These are phyloP conservation scores for Nemopilema nomurai DNA, from an alignment of 30 jellyfish, hydroid and myxozoan species.

Conservation along the genomic window DNA sequence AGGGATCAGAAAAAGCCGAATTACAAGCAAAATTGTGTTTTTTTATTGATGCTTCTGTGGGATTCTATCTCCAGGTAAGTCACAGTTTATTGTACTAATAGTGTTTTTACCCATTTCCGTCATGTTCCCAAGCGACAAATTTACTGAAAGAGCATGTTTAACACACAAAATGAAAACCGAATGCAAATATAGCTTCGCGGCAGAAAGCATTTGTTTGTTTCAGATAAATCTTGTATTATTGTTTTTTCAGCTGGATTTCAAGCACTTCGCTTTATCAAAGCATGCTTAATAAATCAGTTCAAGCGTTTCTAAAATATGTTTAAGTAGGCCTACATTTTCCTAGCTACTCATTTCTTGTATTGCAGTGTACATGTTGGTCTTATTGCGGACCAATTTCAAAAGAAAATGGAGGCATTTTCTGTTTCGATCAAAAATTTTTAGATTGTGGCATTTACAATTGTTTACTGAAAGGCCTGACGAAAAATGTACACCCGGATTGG, in stretches of 20 bases:
- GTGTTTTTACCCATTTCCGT: too few relatives aligned
- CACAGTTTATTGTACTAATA: background rate
- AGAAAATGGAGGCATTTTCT: background rate
- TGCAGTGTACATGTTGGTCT: background rate
- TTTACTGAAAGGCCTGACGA: too few relatives aligned
- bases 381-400: background rate
- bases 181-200: too few relatives aligned
- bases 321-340: too few relatives aligned
- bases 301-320: too few relatives aligned
- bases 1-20: constrained; percentile 82
- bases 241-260: too few relatives aligned
- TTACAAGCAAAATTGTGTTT: constrained; percentile 80
- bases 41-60: constrained; percentile 88
- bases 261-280: too few relatives aligned
- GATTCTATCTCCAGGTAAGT: constrained; percentile 87
- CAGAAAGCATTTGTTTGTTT: too few relatives aligned
- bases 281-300: too few relatives aligned
- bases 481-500: too few relatives aligned
- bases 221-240: too few relatives aligned
- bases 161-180: too few relatives aligned
- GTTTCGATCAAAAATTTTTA: background rate
- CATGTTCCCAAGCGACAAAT: background rate
- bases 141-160: background rate
- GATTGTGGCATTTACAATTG: background rate
- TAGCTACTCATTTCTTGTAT: background rate